phyloP scores from a whole-genome alignment of 1,140 invertebrate genomes.

The Psix sp. region DNA sequence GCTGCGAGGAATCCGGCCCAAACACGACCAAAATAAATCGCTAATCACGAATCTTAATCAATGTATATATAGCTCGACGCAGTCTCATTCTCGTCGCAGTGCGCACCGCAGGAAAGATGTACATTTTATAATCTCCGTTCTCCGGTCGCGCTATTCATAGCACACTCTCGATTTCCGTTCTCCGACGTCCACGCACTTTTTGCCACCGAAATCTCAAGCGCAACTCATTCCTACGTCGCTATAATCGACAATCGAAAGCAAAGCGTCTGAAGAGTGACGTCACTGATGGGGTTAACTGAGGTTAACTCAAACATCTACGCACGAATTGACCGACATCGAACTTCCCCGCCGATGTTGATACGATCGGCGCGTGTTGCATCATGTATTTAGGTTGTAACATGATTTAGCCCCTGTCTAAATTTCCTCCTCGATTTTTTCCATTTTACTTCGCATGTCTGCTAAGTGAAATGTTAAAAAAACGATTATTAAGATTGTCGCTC shows the following conservation, averaged over 20 bases:
- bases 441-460: too few species aligned
- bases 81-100: constrained; percentile 26
- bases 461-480: too few species aligned
- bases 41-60: constrained; percentile 74
- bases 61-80: constrained; percentile 62
- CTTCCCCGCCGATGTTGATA: constrained; percentile 40
- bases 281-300: constrained; percentile 69
- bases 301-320: constrained; percentile 68
- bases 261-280: constrained; percentile 66
- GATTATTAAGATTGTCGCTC: too few species aligned
- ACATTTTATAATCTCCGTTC: constrained; percentile 23
- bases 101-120: constrained; percentile 28
- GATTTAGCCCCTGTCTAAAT: constrained; percentile 36
- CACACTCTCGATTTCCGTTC: constrained; percentile 32
- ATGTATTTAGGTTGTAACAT: constrained; percentile 55
- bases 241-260: too few species aligned
- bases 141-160: constrained; percentile 22
- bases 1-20: constrained; percentile 67
- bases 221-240: too few species aligned
- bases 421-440: too few species aligned
- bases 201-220: too few species aligned
- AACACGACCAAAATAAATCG: constrained; percentile 74
- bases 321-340: constrained; percentile 54
- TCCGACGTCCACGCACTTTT: too few species aligned
- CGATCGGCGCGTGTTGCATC: constrained; percentile 60